These are phyloP conservation scores for Amblyteles armatorius DNA, from an alignment of 2,888 invertebrate genomes.

Conservation along the genomic window DNA sequence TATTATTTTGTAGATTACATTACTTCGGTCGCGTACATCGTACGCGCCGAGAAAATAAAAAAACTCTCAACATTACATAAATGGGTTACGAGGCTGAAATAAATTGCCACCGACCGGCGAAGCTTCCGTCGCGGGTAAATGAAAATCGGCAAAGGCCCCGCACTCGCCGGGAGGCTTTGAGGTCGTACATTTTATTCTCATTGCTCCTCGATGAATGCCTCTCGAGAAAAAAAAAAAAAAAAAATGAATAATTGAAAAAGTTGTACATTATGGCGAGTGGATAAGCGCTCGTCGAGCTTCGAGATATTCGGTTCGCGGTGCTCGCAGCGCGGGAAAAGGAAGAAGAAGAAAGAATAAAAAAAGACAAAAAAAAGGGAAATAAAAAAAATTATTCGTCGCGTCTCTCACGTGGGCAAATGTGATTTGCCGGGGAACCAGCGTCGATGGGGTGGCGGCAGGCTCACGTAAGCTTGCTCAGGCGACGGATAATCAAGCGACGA, in stretches of 20 bases:
- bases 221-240: neutral
- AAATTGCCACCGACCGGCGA: too few species aligned
- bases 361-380: neutral
- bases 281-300: conserved; percentile 16
- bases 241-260: conserved; percentile 15
- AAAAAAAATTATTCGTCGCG: conserved; percentile 8
- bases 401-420: conserved; percentile 13
- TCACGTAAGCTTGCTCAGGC: conserved; percentile 22
- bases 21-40: too few species aligned
- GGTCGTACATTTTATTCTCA: conserved; percentile 2
- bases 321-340: neutral
- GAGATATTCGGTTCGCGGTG: neutral
- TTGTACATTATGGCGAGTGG: conserved; percentile 13
- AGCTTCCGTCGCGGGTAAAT: too few species aligned
- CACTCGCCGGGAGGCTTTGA: neutral
- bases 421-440: conserved; percentile 2
- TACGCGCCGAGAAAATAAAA: too few species aligned
- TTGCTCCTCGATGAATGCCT: conserved; percentile 3
- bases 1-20: too few species aligned
- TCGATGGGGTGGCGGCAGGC: neutral
- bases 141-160: too few species aligned
- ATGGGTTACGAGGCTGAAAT: too few species aligned
- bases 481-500: conserved; percentile 26
- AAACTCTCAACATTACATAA: too few species aligned
- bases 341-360: neutral